A percentile compares a stretch with the other conserved stretches of the same genome.
phyloP scores from a whole-genome alignment of 2,113 vertebrate genomes.

The Aptenodytes forsteri region DNA sequence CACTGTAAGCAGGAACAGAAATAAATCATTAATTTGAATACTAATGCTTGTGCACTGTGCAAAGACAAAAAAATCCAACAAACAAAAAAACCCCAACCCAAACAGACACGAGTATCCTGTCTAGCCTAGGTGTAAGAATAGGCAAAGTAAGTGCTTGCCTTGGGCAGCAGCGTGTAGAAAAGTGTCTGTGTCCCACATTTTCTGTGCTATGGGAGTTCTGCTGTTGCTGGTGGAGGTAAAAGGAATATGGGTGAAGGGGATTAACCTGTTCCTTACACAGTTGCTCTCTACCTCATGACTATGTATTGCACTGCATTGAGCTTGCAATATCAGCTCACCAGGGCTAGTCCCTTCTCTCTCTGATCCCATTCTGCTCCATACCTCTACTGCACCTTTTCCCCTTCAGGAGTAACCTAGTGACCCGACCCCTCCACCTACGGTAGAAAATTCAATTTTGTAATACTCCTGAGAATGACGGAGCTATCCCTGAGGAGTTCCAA shows the following conservation, averaged over 20 bases:
- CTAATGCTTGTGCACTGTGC: neutral
- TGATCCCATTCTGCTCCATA: neutral
- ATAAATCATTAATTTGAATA: neutral
- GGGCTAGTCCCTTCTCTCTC: neutral
- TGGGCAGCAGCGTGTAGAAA: accelerated
- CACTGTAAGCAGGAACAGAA: neutral
- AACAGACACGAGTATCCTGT: neutral
- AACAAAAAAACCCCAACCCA: neutral
- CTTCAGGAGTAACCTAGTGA: neutral
- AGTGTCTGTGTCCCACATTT: neutral
- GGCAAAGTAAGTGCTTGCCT: neutral
- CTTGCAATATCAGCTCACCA: neutral
- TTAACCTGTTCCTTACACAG: neutral
- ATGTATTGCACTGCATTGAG: neutral
- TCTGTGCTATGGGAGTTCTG: neutral
- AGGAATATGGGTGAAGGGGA: neutral
- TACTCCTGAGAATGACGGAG: neutral
- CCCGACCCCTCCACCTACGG: neutral
- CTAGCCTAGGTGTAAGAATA: neutral
- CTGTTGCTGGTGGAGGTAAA: neutral
- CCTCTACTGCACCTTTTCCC: neutral
- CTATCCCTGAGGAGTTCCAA: neutral
- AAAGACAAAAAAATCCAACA: neutral
- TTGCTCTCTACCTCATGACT: neutral
- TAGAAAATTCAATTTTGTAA: neutral